A percentile compares a stretch with the other conserved stretches of the same genome.
Conservation (phyloP, 2,888 invertebrate species). For the Phymatocera aterrima region DNA sequence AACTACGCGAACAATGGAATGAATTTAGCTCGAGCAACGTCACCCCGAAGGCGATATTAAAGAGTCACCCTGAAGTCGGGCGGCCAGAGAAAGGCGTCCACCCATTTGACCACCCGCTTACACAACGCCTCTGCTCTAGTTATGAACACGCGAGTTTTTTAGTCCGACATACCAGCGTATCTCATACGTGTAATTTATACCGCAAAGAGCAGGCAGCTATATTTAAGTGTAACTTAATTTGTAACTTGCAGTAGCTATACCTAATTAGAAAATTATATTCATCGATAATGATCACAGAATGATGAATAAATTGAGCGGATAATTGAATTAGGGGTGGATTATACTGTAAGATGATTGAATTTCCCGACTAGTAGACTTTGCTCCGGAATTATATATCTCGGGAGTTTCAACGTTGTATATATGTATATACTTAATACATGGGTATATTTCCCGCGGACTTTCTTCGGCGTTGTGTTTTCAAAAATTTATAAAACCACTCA, state of each 20-base stretch:
- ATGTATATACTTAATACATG: no score
- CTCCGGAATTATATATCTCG: no score
- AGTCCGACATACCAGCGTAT: conserved; percentile 35
- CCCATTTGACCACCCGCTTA: conserved; percentile 62
- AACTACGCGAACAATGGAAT: conserved; percentile 21
- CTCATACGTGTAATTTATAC: conserved; percentile 15
- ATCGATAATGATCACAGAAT: no score
- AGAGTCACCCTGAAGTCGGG: conserved; percentile 38
- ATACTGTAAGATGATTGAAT: background rate
- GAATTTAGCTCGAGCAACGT: background rate
- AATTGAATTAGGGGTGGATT: background rate
- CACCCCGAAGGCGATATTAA: conserved; percentile 21
- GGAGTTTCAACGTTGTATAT: no score
- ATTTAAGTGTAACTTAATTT: background rate
- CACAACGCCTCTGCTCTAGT: conserved; percentile 68
- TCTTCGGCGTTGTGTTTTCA: background rate
- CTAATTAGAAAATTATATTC: background rate
- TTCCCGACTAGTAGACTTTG: background rate
- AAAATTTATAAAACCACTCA: background rate
- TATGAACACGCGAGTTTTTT: conserved; percentile 62
- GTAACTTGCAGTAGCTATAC: no score
- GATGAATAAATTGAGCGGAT: no score
- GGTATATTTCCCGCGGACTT: background rate
- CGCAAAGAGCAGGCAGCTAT: background rate
- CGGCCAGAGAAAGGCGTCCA: conserved; percentile 68